phyloP scores from a whole-genome alignment of 92 coral and sea anemone species.

The Parazoanthus swiftii region DNA sequence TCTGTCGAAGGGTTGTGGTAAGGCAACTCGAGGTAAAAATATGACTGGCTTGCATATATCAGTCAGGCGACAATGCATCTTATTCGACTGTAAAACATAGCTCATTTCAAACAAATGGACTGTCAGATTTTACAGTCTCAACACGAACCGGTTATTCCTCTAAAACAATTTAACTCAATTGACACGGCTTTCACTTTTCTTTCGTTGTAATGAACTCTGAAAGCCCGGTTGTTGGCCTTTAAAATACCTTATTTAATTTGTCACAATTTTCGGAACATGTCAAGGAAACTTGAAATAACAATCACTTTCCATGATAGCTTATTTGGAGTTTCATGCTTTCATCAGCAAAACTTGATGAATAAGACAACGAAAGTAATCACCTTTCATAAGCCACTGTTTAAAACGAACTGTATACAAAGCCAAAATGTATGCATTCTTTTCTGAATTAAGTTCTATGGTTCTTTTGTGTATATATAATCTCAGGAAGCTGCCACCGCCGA shows the following conservation, averaged over 20 bases:
- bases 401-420: slow-evolving; percentile 9
- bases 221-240: not conserved
- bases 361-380: not conserved
- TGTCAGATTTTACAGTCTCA: not conserved
- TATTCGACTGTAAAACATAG: not conserved
- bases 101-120: not conserved
- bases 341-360: not conserved
- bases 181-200: not conserved
- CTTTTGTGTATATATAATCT: slow-evolving; percentile 12
- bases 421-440: slow-evolving; percentile 17
- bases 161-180: not conserved
- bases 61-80: slow-evolving; percentile 27
- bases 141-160: not conserved
- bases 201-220: slow-evolving; percentile 1
- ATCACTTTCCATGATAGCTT: slow-evolving; percentile 16
- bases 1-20: slow-evolving; percentile 26
- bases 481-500: slow-evolving; percentile 15
- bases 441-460: not conserved
- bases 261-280: slow-evolving; percentile 24
- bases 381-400: slow-evolving; percentile 1
- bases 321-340: slow-evolving; percentile 19
- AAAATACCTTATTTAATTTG: slow-evolving; percentile 16
- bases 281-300: not conserved
- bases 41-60: slow-evolving; percentile 42
- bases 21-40: slow-evolving; percentile 8